Conservation (phyloP, 1,140 invertebrate genomes). For the Heliconius hermathena region DNA sequence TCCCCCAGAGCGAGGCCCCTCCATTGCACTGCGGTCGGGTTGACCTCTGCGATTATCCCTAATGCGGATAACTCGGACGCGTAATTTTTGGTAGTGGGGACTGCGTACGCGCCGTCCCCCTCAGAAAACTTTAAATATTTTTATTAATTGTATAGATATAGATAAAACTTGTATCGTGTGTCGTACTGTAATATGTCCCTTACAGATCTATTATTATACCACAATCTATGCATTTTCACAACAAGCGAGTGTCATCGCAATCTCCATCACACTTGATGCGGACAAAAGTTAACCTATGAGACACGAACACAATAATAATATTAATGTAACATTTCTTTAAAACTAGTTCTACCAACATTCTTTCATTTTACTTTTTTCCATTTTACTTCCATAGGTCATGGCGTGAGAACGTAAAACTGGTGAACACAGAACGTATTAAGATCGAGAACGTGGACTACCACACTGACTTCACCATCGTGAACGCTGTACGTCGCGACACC, state of each 20-base stretch:
- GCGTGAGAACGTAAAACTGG: slow-evolving; percentile 91
- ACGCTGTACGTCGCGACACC: slow-evolving; percentile 92
- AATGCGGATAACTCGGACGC: slow-evolving; percentile 6
- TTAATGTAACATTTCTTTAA: too few relatives aligned
- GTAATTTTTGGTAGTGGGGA: slow-evolving; percentile 42
- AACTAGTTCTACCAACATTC: too few relatives aligned
- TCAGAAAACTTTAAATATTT: not conserved
- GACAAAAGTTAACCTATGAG: too few relatives aligned
- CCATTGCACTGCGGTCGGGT: slow-evolving; percentile 1
- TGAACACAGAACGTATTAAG: slow-evolving; percentile 91
- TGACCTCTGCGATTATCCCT: slow-evolving; percentile 2
- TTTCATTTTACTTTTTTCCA: too few relatives aligned
- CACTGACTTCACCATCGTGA: slow-evolving; percentile 92
- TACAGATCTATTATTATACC: not conserved
- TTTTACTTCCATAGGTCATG: slow-evolving; percentile 80
- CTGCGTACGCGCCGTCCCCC: slow-evolving; percentile 57
- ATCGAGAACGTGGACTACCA: slow-evolving; percentile 96
- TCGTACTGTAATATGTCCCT: not conserved
- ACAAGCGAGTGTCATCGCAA: too few relatives aligned
- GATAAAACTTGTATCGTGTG: too few relatives aligned
- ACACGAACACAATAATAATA: too few relatives aligned
- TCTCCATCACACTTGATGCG: too few relatives aligned
- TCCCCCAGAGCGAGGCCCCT: not conserved
- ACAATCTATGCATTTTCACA: not conserved
- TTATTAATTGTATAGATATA: too few relatives aligned